phyloP scores from a whole-genome alignment of 2,797 vertebrate species.

The Chloroceryle amazona region DNA sequence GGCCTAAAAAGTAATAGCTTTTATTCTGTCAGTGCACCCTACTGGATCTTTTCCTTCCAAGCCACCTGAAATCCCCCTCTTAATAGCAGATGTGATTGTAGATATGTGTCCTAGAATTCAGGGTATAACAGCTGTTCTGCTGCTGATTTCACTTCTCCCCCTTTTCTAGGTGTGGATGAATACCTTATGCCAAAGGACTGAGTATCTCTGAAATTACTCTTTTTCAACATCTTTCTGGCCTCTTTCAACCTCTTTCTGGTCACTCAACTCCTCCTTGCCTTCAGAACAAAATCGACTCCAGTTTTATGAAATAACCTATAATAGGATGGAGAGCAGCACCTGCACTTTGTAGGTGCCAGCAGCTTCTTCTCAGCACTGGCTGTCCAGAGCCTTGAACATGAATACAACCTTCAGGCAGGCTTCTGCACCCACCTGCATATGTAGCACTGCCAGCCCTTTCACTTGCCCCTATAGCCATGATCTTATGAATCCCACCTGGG shows the following conservation, averaged over 20 bases:
- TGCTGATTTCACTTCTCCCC: background rate
- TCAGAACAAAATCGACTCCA: background rate
- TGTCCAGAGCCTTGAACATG: background rate
- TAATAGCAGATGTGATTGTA: background rate
- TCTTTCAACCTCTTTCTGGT: background rate
- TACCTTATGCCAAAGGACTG: background rate
- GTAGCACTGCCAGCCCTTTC: background rate
- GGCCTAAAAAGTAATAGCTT: slow-evolving; percentile 17
- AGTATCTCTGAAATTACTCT: background rate
- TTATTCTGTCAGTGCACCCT: background rate
- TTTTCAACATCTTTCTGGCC: background rate
- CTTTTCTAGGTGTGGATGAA: background rate
- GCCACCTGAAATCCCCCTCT: slow-evolving; percentile 3
- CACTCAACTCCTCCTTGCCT: background rate
- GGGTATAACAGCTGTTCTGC: background rate
- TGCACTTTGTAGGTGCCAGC: background rate
- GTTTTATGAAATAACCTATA: background rate
- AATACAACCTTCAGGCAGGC: background rate
- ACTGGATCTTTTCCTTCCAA: slow-evolving; percentile 16
- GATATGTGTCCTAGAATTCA: background rate
- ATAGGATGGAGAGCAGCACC: rapidly evolving
- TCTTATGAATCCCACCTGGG: background rate
- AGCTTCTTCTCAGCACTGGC: background rate
- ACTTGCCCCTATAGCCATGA: rapidly evolving
- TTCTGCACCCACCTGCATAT: background rate